Base-by-base conservation (phyloP, 2,888 invertebrate genomes). In the Nesidiocoris tenuis region DNA sequence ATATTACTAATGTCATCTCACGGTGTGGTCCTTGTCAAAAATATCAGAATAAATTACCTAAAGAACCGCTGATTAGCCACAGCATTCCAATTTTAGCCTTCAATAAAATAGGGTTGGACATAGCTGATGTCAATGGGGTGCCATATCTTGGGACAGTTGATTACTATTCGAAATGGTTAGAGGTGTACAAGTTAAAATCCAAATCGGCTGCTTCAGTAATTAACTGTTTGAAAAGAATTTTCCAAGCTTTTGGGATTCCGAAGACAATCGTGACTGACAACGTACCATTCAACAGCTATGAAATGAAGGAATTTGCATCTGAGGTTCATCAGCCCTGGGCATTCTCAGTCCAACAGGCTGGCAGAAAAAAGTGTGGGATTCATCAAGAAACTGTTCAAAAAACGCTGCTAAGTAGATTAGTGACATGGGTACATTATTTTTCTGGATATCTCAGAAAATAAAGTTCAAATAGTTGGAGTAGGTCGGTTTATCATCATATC, bases 151-250 rank as follows among this genome's bases (percentile, higher is more conserved):
- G 17, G 17, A 19, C 21, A n/a, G 21, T 61, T 16, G 63, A 61
- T 19, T 66, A 66, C 25, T 66, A 66, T 7, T 66, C 66, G 5
- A n/a, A 54, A 2, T 66, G 66, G 66, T 1, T 66, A 2, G 66
- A 12, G n/a, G 23, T 23, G 17, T 23, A 21, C 16, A 21, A 65
- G 16, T 17, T 65, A 17, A 12, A 16, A 12, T 24, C 17, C 21
- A 23, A 23, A 21, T 23, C 22, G 25, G 17, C n/a, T n/a, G n/a
- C 24, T 1, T 16, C 22, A 9, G 55, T 67, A 16, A 54, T 67
- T 7, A 39, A 16, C 2, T 17, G n/a, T 1, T 12, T 67, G 17
- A 67, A 67, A 18, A 18, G 54, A 5, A 39, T 67, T 39, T 67
- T 67, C 22, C 18, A 16, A 2, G 2, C n/a, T 16, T 54, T 16